A percentile compares a stretch with the other conserved stretches of the same genome.
Evolutionary conservation across 2,888 invertebrate species (phyloP).

Genomic region (Netelia fuscicornis): DNA sequence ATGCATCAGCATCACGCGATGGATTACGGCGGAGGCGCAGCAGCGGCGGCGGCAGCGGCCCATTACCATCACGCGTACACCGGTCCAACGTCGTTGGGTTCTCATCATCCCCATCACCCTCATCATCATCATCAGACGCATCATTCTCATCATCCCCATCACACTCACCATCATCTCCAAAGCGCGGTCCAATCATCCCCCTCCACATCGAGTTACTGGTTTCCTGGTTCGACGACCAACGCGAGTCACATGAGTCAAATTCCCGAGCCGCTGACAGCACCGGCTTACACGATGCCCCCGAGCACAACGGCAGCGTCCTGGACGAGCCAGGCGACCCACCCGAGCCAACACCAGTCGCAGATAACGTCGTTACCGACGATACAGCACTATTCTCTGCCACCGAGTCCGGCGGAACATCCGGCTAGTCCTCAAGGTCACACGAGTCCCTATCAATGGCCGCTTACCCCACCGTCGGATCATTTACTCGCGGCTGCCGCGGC

Average conservation of each 20-base stretch:
- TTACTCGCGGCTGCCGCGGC: constrained; percentile 53
- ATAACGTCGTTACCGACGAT: constrained; percentile 69
- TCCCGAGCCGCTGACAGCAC: constrained; percentile 74
- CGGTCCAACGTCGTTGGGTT: neutral
- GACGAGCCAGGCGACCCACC: constrained; percentile 62
- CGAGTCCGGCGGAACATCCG: constrained; percentile 76
- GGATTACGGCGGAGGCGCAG: constrained; percentile 74
- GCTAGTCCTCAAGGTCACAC: constrained; percentile 75
- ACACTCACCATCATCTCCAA: constrained; percentile 73
- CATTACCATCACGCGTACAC: constrained; percentile 74
- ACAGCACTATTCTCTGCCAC: constrained; percentile 78
- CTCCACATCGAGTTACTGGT: constrained; percentile 75
- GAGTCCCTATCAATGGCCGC: constrained; percentile 77
- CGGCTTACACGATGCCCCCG: constrained; percentile 74
- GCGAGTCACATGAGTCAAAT: constrained; percentile 75
- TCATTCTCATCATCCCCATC: constrained; percentile 69
- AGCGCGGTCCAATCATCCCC: constrained; percentile 64
- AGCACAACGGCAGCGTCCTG: constrained; percentile 57
- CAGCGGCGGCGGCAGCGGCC: constrained; percentile 44
- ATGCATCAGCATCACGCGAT: constrained; percentile 77
- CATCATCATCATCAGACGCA: constrained; percentile 70
- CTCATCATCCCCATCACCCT: constrained; percentile 69
- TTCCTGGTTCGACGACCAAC: constrained; percentile 69
- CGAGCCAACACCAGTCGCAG: constrained; percentile 68
- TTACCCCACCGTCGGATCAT: constrained; percentile 76